Base-by-base conservation (phyloP, 2,113 vertebrate genomes). In the Vanacampus margaritifer region DNA sequence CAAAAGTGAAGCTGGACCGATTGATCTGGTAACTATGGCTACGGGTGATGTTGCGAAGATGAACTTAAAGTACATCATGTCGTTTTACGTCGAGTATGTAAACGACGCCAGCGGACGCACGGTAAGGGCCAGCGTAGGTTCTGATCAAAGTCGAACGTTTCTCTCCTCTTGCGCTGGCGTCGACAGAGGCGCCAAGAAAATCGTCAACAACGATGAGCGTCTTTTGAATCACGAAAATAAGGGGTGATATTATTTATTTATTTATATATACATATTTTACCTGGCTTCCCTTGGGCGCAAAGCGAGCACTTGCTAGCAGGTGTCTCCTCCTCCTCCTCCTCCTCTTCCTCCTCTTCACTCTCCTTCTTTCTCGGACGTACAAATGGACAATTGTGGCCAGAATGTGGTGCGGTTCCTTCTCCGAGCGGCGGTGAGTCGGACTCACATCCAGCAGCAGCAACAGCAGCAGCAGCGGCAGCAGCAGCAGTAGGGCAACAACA, bases 21-120 rank as follows among this genome's bases (percentile, higher is more conserved):
- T 41, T 43, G 14, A 26, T 17, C n/a, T 16, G 32, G 76, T 83
- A 76, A 83, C 74, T 75, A 80, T 80, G 73, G 66, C 66, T 67
- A 80, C 75, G 51, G 54, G 6, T 45, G 64, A 77, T 79, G 65
- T 56, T 45, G 69, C 54, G 10, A 24, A 51, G 37, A 81, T 24
- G n/a, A 62, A 41, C 19, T 68, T 74, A 72, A 71, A 69, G 54
- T 35, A 26, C 48, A 60, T 17, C 65, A 12, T 32, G 63, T 69
- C 26, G 5, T 43, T 68, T 48, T 46, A 61, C 19, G 11, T 23
- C 13, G 24, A 36, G 35, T 19, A 23, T 41, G 32, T 26, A 17
- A 51, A 51, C 48, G n/a, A 51, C 48, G 48, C 10, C 19, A 23
- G 48, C 6, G 21, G 48, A 23, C 21, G 21, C 2, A 21, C n/a